Percentiles rank a stretch among this genome's conserved stretches.
Evolutionary conservation across 2,888 invertebrate genomes (phyloP).

Genomic region (Melinaea marsaeus): DNA sequence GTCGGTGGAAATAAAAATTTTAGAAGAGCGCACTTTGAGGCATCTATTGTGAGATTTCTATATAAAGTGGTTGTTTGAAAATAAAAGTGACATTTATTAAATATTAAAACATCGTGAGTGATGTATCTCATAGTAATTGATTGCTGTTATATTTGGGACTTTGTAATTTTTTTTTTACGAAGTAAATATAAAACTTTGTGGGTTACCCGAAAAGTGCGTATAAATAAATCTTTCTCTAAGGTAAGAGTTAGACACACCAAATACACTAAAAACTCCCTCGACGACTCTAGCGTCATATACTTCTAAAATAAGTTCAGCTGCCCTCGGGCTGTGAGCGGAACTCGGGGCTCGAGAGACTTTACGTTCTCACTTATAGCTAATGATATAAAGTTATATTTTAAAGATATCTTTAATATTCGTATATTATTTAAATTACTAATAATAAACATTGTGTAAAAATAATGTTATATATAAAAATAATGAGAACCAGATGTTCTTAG

Average conservation of each 20-base stretch:
- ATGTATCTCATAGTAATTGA: not conserved
- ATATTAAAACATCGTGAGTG: not conserved
- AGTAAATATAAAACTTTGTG: not conserved
- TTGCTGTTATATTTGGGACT: too few species aligned
- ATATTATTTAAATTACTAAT: too few species aligned
- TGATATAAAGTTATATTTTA: slow-evolving; percentile 25
- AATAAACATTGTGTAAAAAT: too few species aligned
- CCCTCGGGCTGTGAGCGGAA: slow-evolving; percentile 23
- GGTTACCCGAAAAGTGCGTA: slow-evolving; percentile 14
- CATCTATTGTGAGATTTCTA: not conserved
- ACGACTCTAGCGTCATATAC: slow-evolving; percentile 25
- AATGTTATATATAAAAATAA: too few species aligned
- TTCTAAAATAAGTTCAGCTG: slow-evolving; percentile 27
- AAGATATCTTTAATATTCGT: not conserved
- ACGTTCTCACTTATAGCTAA: slow-evolving; percentile 29
- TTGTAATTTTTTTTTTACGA: not conserved
- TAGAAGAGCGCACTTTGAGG: not conserved
- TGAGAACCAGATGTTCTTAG: too few species aligned
- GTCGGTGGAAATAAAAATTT: not conserved
- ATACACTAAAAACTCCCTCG: slow-evolving; percentile 32
- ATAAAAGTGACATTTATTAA: not conserved
- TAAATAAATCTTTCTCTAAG: slow-evolving; percentile 32
- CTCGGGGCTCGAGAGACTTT: slow-evolving; percentile 23
- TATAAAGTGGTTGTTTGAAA: not conserved
- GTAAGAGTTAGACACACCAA: slow-evolving; percentile 28